Base-by-base conservation (phyloP, 2,797 vertebrate species). In the Chaunax sp. region DNA sequence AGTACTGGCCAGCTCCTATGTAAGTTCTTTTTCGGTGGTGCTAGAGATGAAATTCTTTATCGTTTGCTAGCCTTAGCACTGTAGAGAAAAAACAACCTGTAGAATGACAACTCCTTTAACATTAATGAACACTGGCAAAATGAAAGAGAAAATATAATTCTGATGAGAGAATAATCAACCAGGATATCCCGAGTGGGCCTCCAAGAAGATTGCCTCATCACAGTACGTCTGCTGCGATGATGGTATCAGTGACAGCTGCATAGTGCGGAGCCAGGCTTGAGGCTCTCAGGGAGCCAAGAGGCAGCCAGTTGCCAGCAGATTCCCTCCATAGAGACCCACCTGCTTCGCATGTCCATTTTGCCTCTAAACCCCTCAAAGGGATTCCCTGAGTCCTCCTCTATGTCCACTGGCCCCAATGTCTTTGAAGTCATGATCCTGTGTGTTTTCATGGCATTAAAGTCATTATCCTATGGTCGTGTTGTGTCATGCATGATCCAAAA, bases 211-310 rank as follows among this genome's bases (percentile, higher is more conserved):
- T 92, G 89, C 91, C 73, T 93, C 92, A 93, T 82, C 64, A 46
- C 67, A 56, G 53, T 69, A 77, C 81, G 84, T 85, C 81, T 82
- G 72, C 79, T 81, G 59, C 70, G 72, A 78, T 91, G 88, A 92
- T 90, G 91, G 90, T 90, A 90, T 90, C 80, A 28, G 72, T 66
- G 89, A 93, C 94, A 94, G 94, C 93, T 94, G 93, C 87, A 76
- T 74, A 81, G 69, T 77, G 83, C 55, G 69, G 77, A 77, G 80
- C 82, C 80, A 79, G 78, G 61, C 58, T 55, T 28, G 58, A 74
- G 58, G 71, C 77, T 80, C 64, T 78, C 65, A 35, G 82, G 75
- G 85, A 88, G 85, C 86, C 83, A 80, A 91, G 86, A 85, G 77
- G 73, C 85, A 78, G 64, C 85, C 84, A 83, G 81, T 85, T 88